Percentiles rank a stretch among this genome's conserved stretches.
Evolutionary conservation across 2,797 vertebrate species (phyloP).

Genomic region (Eupleurogrammus muticus): DNA sequence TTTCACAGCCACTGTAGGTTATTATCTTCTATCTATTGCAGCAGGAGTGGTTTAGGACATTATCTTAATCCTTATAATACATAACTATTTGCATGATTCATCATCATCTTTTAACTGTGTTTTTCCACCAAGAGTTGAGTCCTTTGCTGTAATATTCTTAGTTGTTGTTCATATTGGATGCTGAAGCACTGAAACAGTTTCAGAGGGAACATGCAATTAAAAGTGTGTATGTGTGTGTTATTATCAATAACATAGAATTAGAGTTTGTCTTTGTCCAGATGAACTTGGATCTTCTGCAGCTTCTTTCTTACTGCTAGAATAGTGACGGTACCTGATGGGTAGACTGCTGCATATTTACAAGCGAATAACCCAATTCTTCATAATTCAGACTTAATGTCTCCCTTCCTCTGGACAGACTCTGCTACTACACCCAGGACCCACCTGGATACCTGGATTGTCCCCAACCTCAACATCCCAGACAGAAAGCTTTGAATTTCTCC

Average conservation of each 20-base stretch:
- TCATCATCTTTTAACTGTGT: background rate
- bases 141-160: slow-evolving; percentile 29
- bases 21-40: too few relatives aligned
- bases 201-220: slow-evolving; percentile 36
- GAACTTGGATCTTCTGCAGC: slow-evolving; percentile 40
- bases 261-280: slow-evolving; percentile 46
- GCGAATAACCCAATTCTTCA: background rate
- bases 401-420: slow-evolving; percentile 4
- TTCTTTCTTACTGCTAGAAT: slow-evolving; percentile 22
- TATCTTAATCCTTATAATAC: too few relatives aligned
- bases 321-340: accelerated
- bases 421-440: slow-evolving; percentile 2
- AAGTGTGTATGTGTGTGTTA: slow-evolving; percentile 40
- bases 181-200: slow-evolving; percentile 42
- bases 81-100: background rate
- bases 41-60: too few relatives aligned
- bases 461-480: slow-evolving; percentile 2
- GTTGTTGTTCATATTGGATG: background rate
- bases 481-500: too few relatives aligned
- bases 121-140: slow-evolving; percentile 10
- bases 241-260: slow-evolving; percentile 29
- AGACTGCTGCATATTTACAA: background rate
- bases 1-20: too few relatives aligned
- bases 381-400: background rate
- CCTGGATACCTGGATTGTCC: background rate